Base-by-base conservation (phyloP, 2,888 invertebrate species). In the Brachypalpus laphriformis region DNA sequence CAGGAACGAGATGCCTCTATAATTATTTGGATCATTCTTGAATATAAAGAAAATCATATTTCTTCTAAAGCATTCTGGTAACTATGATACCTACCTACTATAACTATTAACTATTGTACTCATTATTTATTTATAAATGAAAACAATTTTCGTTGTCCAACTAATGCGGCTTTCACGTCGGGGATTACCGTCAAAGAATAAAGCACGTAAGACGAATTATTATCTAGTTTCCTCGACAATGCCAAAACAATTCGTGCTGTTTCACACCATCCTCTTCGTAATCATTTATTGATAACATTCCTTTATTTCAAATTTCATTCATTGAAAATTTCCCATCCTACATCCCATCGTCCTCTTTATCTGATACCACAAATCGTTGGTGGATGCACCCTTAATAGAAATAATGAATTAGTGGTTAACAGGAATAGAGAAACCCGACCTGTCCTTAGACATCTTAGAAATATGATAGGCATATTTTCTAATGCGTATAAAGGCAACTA, bases 341-440 rank as follows among this genome's bases (percentile, higher is more conserved):
- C 37, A 61, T 57, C 31, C 37, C 16, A 20, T 56, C 28, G 37
- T 18, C 31, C n/a, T 40, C 5, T 45, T 7, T 59, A 68, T 76
- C 68, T 42, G 76, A 61, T 68, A 11, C 68, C 40, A 45, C 59
- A 77, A 61, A 59, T 20, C 47, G 25, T 34, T 56, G 70, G 70
- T 61, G 70, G 59, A 56, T 61, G 34, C 31, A 40, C 40, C 47
- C 72, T 47, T 59, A 66, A 51, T 65, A 51, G 34, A 59, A 63
- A 63, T 57, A 65, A 72, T 66, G 82, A 78, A 74, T 74, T 68
- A 63, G 68, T 80, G 82, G 80, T 80, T 72, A 74, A 47, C 49
- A 74, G 40, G 74, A 61, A 78, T 31, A 31, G 37, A 14, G 82
- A 74, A 83, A 83, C 31, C 40, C 56, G 82, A 83, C 31, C 66